phyloP scores from a whole-genome alignment of 2,797 vertebrate species.

The Neopelma chrysocephalum region DNA sequence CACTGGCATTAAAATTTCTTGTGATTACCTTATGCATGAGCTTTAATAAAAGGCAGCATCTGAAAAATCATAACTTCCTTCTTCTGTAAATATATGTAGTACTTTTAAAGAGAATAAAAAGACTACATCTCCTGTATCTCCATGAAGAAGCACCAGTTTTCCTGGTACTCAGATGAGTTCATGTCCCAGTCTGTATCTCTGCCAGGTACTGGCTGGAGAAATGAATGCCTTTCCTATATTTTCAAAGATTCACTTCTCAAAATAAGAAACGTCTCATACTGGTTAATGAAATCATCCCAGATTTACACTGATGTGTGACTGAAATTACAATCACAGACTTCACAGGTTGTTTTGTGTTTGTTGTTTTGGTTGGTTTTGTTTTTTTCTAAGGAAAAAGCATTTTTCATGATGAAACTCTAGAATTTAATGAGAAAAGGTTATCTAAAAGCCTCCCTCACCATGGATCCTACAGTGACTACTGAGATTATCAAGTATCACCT shows the following conservation, averaged over 20 bases:
- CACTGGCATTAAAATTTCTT: neutral
- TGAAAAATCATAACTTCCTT: neutral
- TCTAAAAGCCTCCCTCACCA: neutral
- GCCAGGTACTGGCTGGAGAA: neutral
- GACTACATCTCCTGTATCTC: neutral
- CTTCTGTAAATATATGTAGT: neutral
- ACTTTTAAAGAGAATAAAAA: neutral
- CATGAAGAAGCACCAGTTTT: neutral
- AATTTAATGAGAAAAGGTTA: neutral
- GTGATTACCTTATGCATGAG: neutral
- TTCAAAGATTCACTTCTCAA: neutral
- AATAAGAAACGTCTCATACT: neutral
- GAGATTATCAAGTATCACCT: conserved; percentile 4
- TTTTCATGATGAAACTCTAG: neutral
- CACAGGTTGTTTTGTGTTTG: neutral
- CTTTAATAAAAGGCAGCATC: neutral
- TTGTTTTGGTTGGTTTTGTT: neutral
- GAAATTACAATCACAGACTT: neutral
- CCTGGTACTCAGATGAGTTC: neutral
- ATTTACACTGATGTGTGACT: neutral
- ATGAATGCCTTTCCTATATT: neutral
- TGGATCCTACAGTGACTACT: neutral
- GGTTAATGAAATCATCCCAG: neutral
- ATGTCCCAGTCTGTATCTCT: neutral
- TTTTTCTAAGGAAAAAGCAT: neutral